Percentiles rank a stretch among this genome's conserved stretches.
These are phyloP conservation scores for Daubentonia madagascariensis DNA, from an alignment of 2,113 vertebrate species.

Conservation along the genomic window DNA sequence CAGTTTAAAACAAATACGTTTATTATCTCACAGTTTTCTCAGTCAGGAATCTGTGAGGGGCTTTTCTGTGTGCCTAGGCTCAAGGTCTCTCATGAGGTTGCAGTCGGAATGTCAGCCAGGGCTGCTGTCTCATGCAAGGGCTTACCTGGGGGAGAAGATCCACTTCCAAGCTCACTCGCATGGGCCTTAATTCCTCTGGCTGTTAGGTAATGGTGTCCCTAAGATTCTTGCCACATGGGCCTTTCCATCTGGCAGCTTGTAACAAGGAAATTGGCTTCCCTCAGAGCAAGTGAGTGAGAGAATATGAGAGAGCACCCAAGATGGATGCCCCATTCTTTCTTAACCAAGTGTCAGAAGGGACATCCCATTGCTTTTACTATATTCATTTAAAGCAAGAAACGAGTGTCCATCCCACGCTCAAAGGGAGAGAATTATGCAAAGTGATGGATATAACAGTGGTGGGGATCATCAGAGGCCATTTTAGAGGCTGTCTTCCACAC, in stretches of 20 bases:
- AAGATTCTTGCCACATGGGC: neutral
- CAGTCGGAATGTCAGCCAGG: neutral
- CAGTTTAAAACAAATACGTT: neutral
- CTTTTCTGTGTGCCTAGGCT: rapidly evolving
- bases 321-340: neutral
- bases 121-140: neutral
- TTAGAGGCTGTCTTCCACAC: neutral
- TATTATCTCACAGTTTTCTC: neutral
- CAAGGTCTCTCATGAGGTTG: neutral
- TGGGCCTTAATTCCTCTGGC: neutral
- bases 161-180: neutral
- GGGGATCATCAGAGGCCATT: neutral
- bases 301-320: neutral
- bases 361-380: neutral
- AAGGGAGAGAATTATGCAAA: neutral
- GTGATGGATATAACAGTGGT: neutral
- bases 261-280: neutral
- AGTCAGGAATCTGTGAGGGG: neutral
- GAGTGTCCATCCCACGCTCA: neutral
- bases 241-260: neutral
- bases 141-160: neutral
- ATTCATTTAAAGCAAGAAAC: neutral
- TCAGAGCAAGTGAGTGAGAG: neutral
- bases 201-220: neutral
- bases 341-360: neutral